Evolutionary conservation across 2,888 invertebrate genomes (phyloP), one percentile per base, ranked within the genome.

Genomic region (Limnephilus lunatus): DNA sequence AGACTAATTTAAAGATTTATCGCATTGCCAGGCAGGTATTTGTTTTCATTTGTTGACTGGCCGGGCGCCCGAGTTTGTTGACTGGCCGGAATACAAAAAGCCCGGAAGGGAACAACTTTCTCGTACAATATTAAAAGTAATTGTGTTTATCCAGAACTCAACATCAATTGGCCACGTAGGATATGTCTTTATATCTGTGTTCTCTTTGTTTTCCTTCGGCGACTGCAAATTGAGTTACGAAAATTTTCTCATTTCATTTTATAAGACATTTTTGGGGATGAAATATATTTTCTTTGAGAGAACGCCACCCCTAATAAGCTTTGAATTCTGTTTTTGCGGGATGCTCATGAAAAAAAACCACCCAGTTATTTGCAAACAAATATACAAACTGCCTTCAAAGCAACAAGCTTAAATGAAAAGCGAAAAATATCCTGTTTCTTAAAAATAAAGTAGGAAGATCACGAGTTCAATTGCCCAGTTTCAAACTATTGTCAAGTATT

Each of bases 11-110:
- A 48, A 90, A 44, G 89, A 85, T 91, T 89, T 85, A 89, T 91
- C n/a, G 80, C 80, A 68, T 85, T 89, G 80, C 14, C 68, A 44
- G 89, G 85, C 85, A 68, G 83, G 82, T 91, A 91, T 91, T 89
- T 39, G 53, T 91, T 39, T 91, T 91, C 89, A 89, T 89, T 91
- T 91, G 82, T 68, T 68, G 68, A 88, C 44, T n/a, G 90, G 25
- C 68, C 68, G 25, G 9, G 68, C n/a, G 19, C 48, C 48, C 48
- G 44, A 14, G 44, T 44, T 1, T 5, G 32, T 32, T 32, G 32
- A 32, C 44, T 44, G 44, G 44, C 39, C 39, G 12, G 48, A 48
- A 48, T 85, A 14, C 85, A 5, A 39, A 85, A 85, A 9, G 19
- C 19, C 25, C 32, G 35, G 85, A 30, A 83, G 48, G 85, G 39